These are phyloP conservation scores for Lucinisca nassula DNA, from an alignment of 2,888 invertebrate species.

Conservation along the genomic window DNA sequence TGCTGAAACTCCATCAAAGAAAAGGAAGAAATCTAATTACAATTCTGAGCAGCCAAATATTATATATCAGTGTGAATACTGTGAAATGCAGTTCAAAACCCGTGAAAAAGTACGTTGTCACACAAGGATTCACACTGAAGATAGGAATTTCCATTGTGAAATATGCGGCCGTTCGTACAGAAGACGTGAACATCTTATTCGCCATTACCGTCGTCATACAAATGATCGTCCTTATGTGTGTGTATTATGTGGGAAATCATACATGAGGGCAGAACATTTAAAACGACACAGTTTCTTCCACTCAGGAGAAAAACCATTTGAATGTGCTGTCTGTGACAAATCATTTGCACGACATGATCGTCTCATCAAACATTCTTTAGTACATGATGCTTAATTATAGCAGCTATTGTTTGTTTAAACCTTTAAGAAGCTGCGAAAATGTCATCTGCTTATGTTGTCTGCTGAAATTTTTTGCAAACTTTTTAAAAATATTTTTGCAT, in stretches of 20 bases:
- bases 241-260: slow-evolving; percentile 68
- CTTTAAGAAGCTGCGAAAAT: too few species aligned
- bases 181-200: slow-evolving; percentile 71
- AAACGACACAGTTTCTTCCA: slow-evolving; percentile 74
- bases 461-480: too few species aligned
- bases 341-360: slow-evolving; percentile 72
- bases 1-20: slow-evolving; percentile 24
- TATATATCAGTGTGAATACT: slow-evolving; percentile 69
- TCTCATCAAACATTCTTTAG: slow-evolving; percentile 72
- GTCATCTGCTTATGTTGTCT: too few species aligned
- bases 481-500: too few species aligned
- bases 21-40: slow-evolving; percentile 38
- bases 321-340: slow-evolving; percentile 70
- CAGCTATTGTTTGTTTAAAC: too few species aligned
- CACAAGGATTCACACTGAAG: slow-evolving; percentile 69
- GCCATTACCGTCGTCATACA: slow-evolving; percentile 71
- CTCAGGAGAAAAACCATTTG: slow-evolving; percentile 71
- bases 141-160: slow-evolving; percentile 70
- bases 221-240: slow-evolving; percentile 70
- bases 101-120: slow-evolving; percentile 60
- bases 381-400: slow-evolving; percentile 66
- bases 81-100: slow-evolving; percentile 70
- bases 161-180: slow-evolving; percentile 70
- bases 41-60: slow-evolving; percentile 51
- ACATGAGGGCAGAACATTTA: slow-evolving; percentile 74